phyloP scores from a whole-genome alignment of 2,888 invertebrate species.

The Teinopalpus imperialis region DNA sequence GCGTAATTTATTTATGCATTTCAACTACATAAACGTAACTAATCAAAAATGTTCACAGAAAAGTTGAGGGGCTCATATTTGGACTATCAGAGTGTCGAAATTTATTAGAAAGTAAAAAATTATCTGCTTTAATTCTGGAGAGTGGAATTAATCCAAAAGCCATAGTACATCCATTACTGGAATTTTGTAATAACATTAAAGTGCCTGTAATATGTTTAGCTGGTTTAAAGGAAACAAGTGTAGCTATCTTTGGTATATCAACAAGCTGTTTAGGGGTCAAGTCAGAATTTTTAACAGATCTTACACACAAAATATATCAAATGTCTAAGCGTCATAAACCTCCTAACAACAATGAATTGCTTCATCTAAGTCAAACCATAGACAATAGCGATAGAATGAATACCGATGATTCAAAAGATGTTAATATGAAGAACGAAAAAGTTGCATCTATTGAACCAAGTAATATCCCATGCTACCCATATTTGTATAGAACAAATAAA shows the following conservation, averaged over 20 bases:
- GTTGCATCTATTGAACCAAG: background rate
- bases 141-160: constrained; percentile 59
- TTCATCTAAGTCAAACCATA: background rate
- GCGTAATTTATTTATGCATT: too few species aligned
- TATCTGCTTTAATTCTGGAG: constrained; percentile 65
- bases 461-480: constrained; percentile 36
- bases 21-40: too few species aligned
- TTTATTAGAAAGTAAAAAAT: constrained; percentile 43
- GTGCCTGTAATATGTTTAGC: constrained; percentile 64
- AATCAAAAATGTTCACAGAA: constrained; percentile 60
- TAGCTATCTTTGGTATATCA: constrained; percentile 59
- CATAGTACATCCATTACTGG: constrained; percentile 65
- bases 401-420: constrained; percentile 23
- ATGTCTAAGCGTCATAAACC: constrained; percentile 42
- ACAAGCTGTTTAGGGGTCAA: constrained; percentile 67
- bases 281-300: constrained; percentile 40
- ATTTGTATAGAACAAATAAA: constrained; percentile 58
- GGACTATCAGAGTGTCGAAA: constrained; percentile 61
- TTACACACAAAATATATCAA: constrained; percentile 40
- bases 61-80: constrained; percentile 59
- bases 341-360: background rate
- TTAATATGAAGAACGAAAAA: constrained; percentile 26
- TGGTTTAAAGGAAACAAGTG: constrained; percentile 48
- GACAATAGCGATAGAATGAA: constrained; percentile 23
- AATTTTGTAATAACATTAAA: constrained; percentile 46